Conservation (phyloP, 2,113 vertebrate genomes). For the Phasianus colchicus region DNA sequence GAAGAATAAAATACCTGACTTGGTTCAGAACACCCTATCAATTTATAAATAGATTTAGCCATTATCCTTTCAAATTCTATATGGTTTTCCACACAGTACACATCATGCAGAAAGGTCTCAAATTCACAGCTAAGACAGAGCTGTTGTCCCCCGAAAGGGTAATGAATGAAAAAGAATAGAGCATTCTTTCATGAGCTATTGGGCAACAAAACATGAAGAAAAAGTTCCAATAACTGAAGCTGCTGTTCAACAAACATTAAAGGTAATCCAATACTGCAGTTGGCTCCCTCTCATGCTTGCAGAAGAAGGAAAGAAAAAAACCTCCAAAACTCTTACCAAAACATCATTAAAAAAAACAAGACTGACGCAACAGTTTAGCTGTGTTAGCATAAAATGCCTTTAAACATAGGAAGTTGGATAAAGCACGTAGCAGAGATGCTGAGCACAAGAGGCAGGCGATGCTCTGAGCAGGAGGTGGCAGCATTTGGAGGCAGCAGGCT, state of each 20-base stretch:
- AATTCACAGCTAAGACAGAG: slow-evolving; percentile 5
- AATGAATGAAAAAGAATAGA: slow-evolving; percentile 30
- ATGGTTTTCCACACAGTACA: background rate
- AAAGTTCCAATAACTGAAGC: slow-evolving; percentile 7
- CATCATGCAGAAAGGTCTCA: background rate
- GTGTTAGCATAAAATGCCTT: background rate
- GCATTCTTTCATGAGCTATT: slow-evolving; percentile 19
- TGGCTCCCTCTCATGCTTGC: background rate
- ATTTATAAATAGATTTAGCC: background rate
- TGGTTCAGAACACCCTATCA: background rate
- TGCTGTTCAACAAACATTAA: slow-evolving; percentile 26
- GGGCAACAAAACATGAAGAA: slow-evolving; percentile 17
- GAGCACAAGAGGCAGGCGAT: background rate
- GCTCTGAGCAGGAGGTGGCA: background rate
- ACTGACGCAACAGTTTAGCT: background rate
- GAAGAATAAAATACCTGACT: background rate
- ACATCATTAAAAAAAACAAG: background rate
- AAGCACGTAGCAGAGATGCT: background rate
- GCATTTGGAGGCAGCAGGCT: background rate
- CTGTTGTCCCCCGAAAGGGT: background rate
- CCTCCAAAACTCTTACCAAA: background rate
- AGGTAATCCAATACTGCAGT: background rate
- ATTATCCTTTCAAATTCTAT: background rate
- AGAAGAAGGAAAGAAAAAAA: background rate
- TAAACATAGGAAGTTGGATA: background rate